Percentiles rank a stretch among this genome's conserved stretches.
phyloP scores from a whole-genome alignment of 2,888 invertebrate genomes.

The Hyles lineata region DNA sequence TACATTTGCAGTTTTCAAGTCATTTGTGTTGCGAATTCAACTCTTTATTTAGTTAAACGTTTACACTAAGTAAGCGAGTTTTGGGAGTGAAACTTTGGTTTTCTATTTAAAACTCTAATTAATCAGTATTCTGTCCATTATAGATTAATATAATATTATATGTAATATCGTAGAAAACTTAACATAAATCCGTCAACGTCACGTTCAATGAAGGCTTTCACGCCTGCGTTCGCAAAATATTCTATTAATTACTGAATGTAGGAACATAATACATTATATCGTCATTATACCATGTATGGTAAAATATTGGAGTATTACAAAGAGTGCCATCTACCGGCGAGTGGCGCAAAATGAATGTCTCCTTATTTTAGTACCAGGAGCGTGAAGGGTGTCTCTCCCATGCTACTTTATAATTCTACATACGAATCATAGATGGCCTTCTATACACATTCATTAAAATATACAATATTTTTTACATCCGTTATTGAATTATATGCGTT shows the following conservation, averaged over 20 bases:
- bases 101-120: not conserved
- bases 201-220: no score
- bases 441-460: not conserved
- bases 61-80: constrained; percentile 34
- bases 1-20: constrained; percentile 48
- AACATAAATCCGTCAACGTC: no score
- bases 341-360: constrained; percentile 14
- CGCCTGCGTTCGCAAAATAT: no score
- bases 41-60: constrained; percentile 48
- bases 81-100: not conserved
- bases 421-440: constrained; percentile 35
- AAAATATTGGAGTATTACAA: not conserved
- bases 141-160: not conserved
- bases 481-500: no score
- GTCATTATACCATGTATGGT: no score
- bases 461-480: no score
- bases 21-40: constrained; percentile 43
- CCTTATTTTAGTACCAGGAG: not conserved
- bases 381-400: not conserved
- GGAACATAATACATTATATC: no score
- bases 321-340: constrained; percentile 38
- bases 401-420: not conserved
- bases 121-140: not conserved
- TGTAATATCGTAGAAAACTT: no score
- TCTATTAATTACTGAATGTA: no score